A percentile compares a stretch with the other conserved stretches of the same genome.
These are phyloP conservation scores for Pachymerium ferrugineum DNA, from an alignment of 2,888 invertebrate species.

Conservation along the genomic window DNA sequence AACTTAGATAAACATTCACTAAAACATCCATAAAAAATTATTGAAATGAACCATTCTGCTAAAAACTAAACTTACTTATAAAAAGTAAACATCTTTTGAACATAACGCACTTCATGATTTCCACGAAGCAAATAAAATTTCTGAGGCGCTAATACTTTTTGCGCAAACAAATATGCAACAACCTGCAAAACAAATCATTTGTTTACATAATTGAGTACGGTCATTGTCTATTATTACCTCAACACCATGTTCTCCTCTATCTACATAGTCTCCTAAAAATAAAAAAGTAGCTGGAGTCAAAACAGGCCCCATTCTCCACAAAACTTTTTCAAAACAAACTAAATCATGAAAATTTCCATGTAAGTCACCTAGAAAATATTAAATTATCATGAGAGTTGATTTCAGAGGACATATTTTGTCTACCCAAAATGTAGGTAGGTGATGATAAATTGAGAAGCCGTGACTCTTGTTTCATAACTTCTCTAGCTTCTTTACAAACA, in stretches of 20 bases:
- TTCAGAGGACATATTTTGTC: not conserved
- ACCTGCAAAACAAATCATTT: constrained; percentile 47
- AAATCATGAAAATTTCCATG: constrained; percentile 68
- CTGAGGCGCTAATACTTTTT: constrained; percentile 61
- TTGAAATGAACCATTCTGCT: not conserved
- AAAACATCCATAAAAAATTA: not conserved
- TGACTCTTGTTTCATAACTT: constrained; percentile 53
- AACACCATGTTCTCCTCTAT: constrained; percentile 62
- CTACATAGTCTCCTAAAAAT: constrained; percentile 72
- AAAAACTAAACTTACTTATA: constrained; percentile 52
- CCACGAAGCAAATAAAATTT: constrained; percentile 63
- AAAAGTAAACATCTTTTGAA: constrained; percentile 69
- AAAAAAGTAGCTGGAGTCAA: constrained; percentile 60
- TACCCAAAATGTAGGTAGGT: constrained; percentile 28
- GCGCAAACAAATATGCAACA: constrained; percentile 62
- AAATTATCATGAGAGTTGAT: not conserved
- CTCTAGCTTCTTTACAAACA: constrained; percentile 52
- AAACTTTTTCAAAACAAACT: constrained; percentile 60
- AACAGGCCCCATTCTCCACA: constrained; percentile 64
- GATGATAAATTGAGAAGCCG: constrained; percentile 47
- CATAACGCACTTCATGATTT: constrained; percentile 68
- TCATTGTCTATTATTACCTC: constrained; percentile 53
- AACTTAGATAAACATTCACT: constrained; percentile 66
- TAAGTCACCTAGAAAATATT: constrained; percentile 57
- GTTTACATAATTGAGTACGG: not conserved